phyloP scores from a whole-genome alignment of 2,113 vertebrate species.

The Microcebus lehilahytsara region DNA sequence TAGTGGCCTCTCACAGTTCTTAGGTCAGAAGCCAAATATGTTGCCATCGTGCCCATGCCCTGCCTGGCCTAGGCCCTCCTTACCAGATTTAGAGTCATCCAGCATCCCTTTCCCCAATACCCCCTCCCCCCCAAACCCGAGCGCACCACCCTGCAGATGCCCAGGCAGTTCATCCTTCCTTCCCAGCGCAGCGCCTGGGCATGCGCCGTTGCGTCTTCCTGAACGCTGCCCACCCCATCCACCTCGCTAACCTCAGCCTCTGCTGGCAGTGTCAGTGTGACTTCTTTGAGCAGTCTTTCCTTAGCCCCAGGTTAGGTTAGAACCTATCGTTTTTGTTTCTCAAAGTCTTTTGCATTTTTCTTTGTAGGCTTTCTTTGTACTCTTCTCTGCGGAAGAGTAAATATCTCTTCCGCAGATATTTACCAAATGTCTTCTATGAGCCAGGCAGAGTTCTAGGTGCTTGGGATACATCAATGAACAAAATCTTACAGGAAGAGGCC shows the following conservation, averaged over 20 bases:
- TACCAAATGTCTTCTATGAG: not conserved
- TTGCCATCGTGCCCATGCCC: not conserved
- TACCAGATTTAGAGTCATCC: not conserved
- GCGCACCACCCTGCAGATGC: not conserved
- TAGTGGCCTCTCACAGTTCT: not conserved
- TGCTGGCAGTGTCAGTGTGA: not conserved
- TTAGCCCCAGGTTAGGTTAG: not conserved
- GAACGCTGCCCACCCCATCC: not conserved
- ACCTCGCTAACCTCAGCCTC: not conserved
- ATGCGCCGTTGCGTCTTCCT: fast-evolving
- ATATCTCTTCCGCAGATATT: not conserved
- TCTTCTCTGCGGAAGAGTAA: no score
- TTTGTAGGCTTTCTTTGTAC: not conserved
- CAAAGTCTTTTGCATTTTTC: not conserved
- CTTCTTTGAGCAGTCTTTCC: not conserved
- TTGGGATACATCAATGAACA: not conserved
- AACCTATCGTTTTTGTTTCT: not conserved
- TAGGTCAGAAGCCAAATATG: not conserved
- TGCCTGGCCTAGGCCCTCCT: not conserved
- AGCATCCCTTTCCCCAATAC: not conserved
- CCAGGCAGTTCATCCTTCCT: not conserved
- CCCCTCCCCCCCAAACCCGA: not conserved
- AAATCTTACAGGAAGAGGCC: not conserved
- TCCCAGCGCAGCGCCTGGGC: not conserved
- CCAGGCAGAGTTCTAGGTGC: not conserved